Evolutionary conservation across 2,113 vertebrate species (phyloP).

Genomic region (Aix galericulata): DNA sequence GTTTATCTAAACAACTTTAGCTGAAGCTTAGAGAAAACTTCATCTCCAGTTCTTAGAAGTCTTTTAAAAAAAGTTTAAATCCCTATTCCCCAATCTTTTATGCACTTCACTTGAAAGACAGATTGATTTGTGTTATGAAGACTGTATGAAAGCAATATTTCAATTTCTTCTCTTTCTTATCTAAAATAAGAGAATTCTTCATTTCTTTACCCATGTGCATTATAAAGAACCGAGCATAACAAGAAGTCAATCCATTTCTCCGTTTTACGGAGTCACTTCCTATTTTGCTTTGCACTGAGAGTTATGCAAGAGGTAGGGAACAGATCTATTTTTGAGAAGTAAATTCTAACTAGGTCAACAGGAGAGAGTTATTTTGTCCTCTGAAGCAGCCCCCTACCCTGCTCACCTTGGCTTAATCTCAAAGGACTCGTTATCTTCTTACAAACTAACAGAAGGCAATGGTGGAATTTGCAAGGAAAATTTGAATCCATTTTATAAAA

Average conservation of each 20-base stretch:
- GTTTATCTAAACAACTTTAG: background rate
- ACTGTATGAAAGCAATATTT: background rate
- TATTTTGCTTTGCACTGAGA: background rate
- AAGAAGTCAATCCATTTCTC: background rate
- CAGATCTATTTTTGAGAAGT: constrained; percentile 8
- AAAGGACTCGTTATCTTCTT: constrained; percentile 28
- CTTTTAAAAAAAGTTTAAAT: background rate
- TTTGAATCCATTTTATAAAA: background rate
- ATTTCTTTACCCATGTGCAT: background rate
- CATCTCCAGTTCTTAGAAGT: background rate
- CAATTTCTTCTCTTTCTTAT: constrained; percentile 23
- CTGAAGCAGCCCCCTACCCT: background rate
- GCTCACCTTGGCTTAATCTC: constrained; percentile 34
- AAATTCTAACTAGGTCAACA: constrained; percentile 46
- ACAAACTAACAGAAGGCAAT: constrained; percentile 2
- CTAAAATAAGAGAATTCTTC: constrained; percentile 5
- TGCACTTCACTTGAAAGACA: background rate
- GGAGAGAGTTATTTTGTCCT: background rate
- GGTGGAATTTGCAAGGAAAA: background rate
- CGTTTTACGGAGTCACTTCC: background rate
- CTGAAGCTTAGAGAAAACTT: background rate
- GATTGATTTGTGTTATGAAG: constrained; percentile 40
- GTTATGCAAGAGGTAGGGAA: background rate
- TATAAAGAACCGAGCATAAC: background rate
- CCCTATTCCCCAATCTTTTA: constrained; percentile 19